Evolutionary conservation across 2,888 invertebrate genomes (phyloP).

Genomic region (Galerucella nymphaeae): DNA sequence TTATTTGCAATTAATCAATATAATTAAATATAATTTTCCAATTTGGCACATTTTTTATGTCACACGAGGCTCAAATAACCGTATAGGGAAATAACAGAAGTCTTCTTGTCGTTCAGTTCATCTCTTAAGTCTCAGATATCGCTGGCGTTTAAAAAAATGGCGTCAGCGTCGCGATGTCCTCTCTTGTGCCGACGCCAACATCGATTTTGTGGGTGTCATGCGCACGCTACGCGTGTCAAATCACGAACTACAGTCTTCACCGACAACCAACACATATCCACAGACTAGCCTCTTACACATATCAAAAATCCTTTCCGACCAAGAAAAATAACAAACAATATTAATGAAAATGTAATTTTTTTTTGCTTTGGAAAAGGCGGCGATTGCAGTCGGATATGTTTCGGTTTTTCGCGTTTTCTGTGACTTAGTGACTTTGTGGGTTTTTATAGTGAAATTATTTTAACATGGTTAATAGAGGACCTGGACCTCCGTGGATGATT

Average conservation of each 20-base stretch:
- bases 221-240: constrained; percentile 60
- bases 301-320: constrained; percentile 30
- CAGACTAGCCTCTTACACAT: constrained; percentile 38
- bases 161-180: constrained; percentile 22
- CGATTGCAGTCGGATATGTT: constrained; percentile 11
- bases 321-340: constrained; percentile 1
- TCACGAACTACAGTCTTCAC: constrained; percentile 56
- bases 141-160: constrained; percentile 30
- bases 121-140: constrained; percentile 42
- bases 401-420: constrained; percentile 23
- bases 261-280: constrained; percentile 57
- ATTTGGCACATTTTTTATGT: background rate
- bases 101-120: constrained; percentile 37
- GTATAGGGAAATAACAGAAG: background rate
- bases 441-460: constrained; percentile 32
- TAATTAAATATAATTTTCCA: no score
- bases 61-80: background rate
- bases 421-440: constrained; percentile 28
- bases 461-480: constrained; percentile 55
- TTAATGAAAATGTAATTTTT: background rate
- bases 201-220: constrained; percentile 59
- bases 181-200: constrained; percentile 55
- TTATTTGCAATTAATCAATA: no score
- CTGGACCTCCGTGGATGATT: constrained; percentile 57
- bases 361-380: background rate